Evolutionary conservation across 2,113 vertebrate species (phyloP), one percentile per base, ranked within the genome.

Genomic region (Petromus typicus): DNA sequence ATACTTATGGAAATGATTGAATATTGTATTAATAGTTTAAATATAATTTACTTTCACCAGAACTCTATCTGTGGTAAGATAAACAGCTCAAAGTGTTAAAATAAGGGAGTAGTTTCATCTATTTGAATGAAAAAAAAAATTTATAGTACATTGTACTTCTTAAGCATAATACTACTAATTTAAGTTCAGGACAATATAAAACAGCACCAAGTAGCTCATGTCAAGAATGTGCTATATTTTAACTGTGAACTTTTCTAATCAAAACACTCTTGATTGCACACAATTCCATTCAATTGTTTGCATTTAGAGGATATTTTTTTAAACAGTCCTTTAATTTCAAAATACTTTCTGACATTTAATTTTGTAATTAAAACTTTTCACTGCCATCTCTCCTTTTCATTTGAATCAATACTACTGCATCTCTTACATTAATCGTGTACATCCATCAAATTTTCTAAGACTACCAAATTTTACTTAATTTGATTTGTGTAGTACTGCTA

Each of bases 321-420:
- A 51, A 79, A 56, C 12, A 71, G 3, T 45, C 4, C 20, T 81
- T 7, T 56, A 88, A 86, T 76, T 94, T 93, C 16, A 86, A 40
- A 34, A 40, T 92, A 86, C 2, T 34, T 7, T 54, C 1, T 83
- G 87, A 34, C 3, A 56, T 83, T 67, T 89, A 37, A n/a, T 76
- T 37, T 43, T 69, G 89, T 91, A 91, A 45, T 69, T 76, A 94
- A 10, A 88, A 85, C 88, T 57, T 80, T 8, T 93, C 57, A 86
- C 34, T 56, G 7, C 93, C 54, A 90, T 66, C 23, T n/a, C 76
- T 67, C 17, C 7, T 10, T 79, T 89, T 73, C 57, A 67, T 27
- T 61, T 80, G 76, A 80, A 69, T 69, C 66, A 86, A 93, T 8
- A 75, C 6, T 86, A 57, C 64, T 82, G 27, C 59, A 85, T 45